phyloP scores from a whole-genome alignment of 2,797 vertebrate species.

The Macrochelys suwanniensis region DNA sequence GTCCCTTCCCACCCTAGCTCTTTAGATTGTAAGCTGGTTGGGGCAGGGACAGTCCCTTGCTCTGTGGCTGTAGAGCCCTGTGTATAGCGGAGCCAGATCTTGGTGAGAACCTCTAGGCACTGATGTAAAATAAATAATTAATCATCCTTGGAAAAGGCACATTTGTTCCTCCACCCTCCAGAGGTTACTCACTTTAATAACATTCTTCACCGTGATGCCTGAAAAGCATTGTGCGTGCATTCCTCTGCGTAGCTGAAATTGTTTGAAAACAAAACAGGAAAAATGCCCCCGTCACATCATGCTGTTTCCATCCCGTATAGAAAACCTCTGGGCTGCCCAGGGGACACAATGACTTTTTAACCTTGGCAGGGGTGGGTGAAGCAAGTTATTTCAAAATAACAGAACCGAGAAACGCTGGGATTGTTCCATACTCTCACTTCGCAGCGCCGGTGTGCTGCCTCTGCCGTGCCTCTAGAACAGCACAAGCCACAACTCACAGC shows the following conservation, averaged over 20 bases:
- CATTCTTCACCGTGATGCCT: slow-evolving; percentile 21
- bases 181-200: slow-evolving; percentile 35
- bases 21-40: neutral
- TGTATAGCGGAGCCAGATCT: fast-evolving
- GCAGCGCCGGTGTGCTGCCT: neutral
- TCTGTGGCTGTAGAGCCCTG: neutral
- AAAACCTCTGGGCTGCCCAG: neutral
- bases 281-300: neutral
- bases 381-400: neutral
- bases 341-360: neutral
- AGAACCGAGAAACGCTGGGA: neutral
- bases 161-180: slow-evolving; percentile 30
- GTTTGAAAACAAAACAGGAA: slow-evolving; percentile 26
- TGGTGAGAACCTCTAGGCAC: neutral
- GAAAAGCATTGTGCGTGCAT: slow-evolving; percentile 30
- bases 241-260: neutral
- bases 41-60: neutral
- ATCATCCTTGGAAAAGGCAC: neutral
- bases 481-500: neutral
- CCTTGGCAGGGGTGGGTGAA: neutral
- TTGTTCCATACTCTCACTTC: neutral
- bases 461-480: neutral
- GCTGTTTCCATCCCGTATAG: neutral
- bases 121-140: fast-evolving
- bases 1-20: neutral